phyloP scores from a whole-genome alignment of 2,888 invertebrate species.

The Idaea dimidiata region DNA sequence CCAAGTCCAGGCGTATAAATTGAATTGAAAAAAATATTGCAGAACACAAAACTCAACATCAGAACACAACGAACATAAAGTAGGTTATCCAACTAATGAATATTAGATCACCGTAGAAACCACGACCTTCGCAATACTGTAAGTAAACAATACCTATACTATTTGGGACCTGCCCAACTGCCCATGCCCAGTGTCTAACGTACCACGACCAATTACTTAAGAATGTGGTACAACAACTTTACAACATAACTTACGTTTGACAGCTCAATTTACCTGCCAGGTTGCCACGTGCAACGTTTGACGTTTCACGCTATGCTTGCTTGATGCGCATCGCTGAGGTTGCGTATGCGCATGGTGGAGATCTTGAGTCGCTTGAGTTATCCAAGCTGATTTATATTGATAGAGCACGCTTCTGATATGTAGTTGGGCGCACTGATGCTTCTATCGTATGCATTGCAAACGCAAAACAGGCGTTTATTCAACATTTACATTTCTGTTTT shows the following conservation, averaged over 20 bases:
- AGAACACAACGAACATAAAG: neutral
- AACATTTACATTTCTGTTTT: too few relatives aligned
- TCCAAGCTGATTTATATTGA: neutral
- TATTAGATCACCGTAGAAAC: neutral
- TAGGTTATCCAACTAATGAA: neutral
- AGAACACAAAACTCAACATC: neutral
- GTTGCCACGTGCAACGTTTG: conserved; percentile 6
- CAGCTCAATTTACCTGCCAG: conserved; percentile 29
- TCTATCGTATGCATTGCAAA: neutral
- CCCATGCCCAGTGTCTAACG: neutral
- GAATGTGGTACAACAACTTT: conserved; percentile 37
- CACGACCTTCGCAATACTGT: neutral
- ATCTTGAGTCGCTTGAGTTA: neutral
- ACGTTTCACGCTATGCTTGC: neutral
- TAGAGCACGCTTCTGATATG: neutral
- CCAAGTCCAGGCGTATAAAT: neutral
- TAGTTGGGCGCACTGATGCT: neutral
- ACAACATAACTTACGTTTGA: conserved; percentile 29
- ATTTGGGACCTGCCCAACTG: neutral
- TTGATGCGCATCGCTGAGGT: neutral
- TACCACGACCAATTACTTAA: conserved; percentile 28
- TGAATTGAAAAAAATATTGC: neutral
- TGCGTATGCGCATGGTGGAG: neutral
- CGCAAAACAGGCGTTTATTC: too few relatives aligned
- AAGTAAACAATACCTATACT: neutral